Base-by-base conservation (phyloP, 2,797 vertebrate species). In the Anableps anableps region DNA sequence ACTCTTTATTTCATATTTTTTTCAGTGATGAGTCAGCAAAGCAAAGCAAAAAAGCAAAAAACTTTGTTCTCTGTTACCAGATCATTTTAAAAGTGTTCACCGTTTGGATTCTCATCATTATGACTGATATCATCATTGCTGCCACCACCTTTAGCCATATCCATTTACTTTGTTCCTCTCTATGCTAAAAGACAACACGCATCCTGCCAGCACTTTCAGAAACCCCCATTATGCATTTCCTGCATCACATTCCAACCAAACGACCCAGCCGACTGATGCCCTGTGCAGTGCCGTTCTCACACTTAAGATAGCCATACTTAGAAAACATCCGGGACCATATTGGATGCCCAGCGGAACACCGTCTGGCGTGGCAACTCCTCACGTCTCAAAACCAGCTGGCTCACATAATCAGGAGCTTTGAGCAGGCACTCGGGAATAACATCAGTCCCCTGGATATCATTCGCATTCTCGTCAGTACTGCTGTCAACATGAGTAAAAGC, bases 161-260 rank as follows among this genome's bases (percentile, higher is more conserved):
- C 91, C 88, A 74, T 88, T 92, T 93, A 92, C 92, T 92, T 89
- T 86, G 88, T 81, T 19, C 87, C 90, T 85, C 83, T 64, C 78
- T 36, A 88, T 76, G 88, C 88, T 92, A 90, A 91, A 92, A 92
- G 91, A 92, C 89, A 90, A 86, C 90, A 88, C 82, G 88, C 87
- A 75, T 80, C 81, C 81, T 86, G 88, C 81, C 88, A 74, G 86
- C 75, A 74, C 88, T 80, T 86, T 86, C 82, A 91, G 86, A 83
- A 73, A 84, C 78, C 73, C 83, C 90, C 89, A 91, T 93, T 93
- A 91, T 88, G 82, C 80, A 78, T 89, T 93, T 95, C 93, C 93
- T 92, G 91, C 91, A 85, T 88, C 85, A 34, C 93, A 95, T 95
- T 95, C 94, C 94, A 89, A 38, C 91, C 89, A 91, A 94, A 93